Conservation (phyloP, 2,888 invertebrate genomes). For the Ariolimax columbianus region DNA sequence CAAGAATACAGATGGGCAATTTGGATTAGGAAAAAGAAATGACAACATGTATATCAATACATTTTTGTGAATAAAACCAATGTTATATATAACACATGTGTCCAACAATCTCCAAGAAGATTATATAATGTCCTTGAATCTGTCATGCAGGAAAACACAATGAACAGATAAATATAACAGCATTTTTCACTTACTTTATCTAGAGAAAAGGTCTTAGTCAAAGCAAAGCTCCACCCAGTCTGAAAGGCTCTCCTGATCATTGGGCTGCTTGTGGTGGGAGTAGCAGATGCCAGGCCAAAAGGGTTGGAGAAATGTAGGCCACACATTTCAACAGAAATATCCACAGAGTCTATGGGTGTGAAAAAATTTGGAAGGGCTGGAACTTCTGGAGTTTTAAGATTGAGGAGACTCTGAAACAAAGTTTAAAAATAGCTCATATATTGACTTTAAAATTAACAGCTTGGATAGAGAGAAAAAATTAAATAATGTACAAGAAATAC, state of each 20-base stretch:
- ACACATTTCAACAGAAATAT: conserved; percentile 94
- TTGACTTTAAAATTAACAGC: too few species aligned
- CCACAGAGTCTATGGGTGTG: conserved; percentile 94
- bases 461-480: too few species aligned
- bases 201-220: conserved; percentile 96
- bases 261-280: conserved; percentile 94
- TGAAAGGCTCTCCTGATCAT: conserved; percentile 97
- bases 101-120: too few species aligned
- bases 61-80: too few species aligned
- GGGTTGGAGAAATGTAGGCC: conserved; percentile 97
- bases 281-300: conserved; percentile 95
- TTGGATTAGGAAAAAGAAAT: too few species aligned
- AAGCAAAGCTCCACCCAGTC: conserved; percentile 97
- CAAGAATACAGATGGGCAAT: too few species aligned
- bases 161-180: neutral
- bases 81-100: too few species aligned
- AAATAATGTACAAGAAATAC: too few species aligned
- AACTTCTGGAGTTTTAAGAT: conserved; percentile 81
- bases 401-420: conserved; percentile 63
- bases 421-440: neutral
- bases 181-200: conserved; percentile 86
- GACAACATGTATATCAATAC: too few species aligned
- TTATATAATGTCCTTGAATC: too few species aligned
- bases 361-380: conserved; percentile 93
- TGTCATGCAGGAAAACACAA: neutral